Evolutionary conservation across 2,113 vertebrate genomes (phyloP).

Genomic region (Lagopus muta): DNA sequence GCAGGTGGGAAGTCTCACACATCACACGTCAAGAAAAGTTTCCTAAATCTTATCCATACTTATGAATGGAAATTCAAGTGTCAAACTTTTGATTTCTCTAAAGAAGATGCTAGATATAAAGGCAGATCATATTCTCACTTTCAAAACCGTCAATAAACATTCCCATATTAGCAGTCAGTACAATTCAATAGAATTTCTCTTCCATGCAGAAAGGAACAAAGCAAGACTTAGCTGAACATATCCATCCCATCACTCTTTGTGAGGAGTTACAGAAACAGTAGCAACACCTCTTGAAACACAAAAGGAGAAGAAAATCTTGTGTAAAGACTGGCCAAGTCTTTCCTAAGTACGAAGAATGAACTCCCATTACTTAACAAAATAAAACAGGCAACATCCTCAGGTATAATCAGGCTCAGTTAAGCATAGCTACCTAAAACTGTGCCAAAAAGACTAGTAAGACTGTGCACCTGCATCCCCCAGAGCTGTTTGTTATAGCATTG

Average conservation of each 20-base stretch:
- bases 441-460: too few species aligned
- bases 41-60: not conserved
- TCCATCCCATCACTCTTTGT: not conserved
- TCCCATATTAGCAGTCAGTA: too few species aligned
- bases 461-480: fast-evolving
- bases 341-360: not conserved
- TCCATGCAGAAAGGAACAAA: not conserved
- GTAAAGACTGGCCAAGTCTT: not conserved
- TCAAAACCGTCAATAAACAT: not conserved
- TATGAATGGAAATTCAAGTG: not conserved
- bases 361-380: not conserved
- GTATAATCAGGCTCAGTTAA: not conserved
- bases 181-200: not conserved
- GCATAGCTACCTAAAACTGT: not conserved
- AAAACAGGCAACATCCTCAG: not conserved
- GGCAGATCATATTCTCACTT: not conserved
- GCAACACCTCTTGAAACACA: not conserved
- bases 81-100: not conserved
- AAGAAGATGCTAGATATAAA: not conserved
- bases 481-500: not conserved
- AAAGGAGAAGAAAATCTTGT: not conserved
- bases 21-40: not conserved
- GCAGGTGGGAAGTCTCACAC: not conserved
- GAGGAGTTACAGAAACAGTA: not conserved
- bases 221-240: not conserved